Conservation (phyloP, 2,888 invertebrate genomes). For the Odontothrips loti region DNA sequence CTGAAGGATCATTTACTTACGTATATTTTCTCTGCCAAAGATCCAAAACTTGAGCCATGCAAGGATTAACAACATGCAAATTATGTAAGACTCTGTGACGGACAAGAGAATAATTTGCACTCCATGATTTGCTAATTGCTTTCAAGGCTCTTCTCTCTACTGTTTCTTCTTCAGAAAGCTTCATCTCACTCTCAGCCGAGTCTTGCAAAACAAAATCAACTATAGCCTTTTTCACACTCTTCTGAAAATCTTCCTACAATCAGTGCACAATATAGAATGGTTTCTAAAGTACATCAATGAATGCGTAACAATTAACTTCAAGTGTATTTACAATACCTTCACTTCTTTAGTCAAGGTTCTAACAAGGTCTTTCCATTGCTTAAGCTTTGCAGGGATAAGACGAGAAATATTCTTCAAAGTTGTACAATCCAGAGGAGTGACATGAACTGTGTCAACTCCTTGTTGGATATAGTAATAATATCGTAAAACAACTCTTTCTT, state of each 20-base stretch:
- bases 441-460: slow-evolving; percentile 85
- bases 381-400: slow-evolving; percentile 60
- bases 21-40: slow-evolving; percentile 77
- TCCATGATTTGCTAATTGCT: slow-evolving; percentile 63
- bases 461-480: slow-evolving; percentile 89
- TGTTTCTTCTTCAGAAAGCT: slow-evolving; percentile 49
- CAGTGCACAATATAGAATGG: not conserved
- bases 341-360: slow-evolving; percentile 36
- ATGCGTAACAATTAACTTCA: not conserved
- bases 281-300: not conserved
- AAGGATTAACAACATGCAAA: slow-evolving; percentile 73
- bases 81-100: slow-evolving; percentile 46
- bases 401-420: slow-evolving; percentile 65
- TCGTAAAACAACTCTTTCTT: slow-evolving; percentile 66
- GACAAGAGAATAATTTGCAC: slow-evolving; percentile 48
- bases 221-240: slow-evolving; percentile 85
- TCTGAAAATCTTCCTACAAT: slow-evolving; percentile 75
- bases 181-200: slow-evolving; percentile 38
- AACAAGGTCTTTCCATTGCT: slow-evolving; percentile 43
- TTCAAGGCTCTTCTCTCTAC: slow-evolving; percentile 57
- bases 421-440: slow-evolving; percentile 73
- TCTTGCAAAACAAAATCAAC: slow-evolving; percentile 88
- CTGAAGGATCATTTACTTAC: slow-evolving; percentile 46
- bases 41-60: slow-evolving; percentile 71
- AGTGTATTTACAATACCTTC: slow-evolving; percentile 33